phyloP scores from a whole-genome alignment of 2,888 invertebrate species.

The Raillietiella orientalis region DNA sequence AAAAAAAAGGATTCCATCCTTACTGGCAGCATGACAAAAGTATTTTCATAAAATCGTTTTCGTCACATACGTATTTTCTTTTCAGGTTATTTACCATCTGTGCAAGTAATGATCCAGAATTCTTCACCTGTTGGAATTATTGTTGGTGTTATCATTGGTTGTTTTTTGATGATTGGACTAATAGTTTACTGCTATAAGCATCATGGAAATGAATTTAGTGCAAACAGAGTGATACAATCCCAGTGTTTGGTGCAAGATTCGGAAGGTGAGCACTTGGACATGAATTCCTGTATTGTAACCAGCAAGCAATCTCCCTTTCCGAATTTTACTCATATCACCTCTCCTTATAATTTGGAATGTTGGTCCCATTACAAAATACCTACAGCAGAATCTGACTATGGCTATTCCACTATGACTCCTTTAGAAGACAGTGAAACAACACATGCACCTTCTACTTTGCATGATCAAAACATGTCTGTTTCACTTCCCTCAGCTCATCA shows the following conservation, averaged over 20 bases:
- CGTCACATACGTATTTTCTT: not conserved
- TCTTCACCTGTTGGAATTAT: conserved; percentile 44
- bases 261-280: too few relatives aligned
- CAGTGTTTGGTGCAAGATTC: not conserved
- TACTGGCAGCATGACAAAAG: too few relatives aligned
- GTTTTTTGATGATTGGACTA: conserved; percentile 42
- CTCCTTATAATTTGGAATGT: too few relatives aligned
- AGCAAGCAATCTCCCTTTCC: too few relatives aligned
- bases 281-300: too few relatives aligned
- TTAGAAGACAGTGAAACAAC: conserved; percentile 70
- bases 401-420: conserved; percentile 76
- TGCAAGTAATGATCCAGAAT: not conserved
- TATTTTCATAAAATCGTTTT: too few relatives aligned
- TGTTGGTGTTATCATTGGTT: conserved; percentile 47
- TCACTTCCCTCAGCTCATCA: too few relatives aligned
- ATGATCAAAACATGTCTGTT: too few relatives aligned
- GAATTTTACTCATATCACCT: too few relatives aligned
- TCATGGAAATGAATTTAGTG: conserved; percentile 12
- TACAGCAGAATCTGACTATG: conserved; percentile 61
- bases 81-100: not conserved
- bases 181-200: conserved; percentile 52
- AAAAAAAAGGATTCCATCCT: too few relatives aligned
- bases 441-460: too few relatives aligned
- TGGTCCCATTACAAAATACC: too few relatives aligned
- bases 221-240: conserved; percentile 1